Base-by-base conservation (phyloP, 2,888 invertebrate species). In the Molanna angustata region DNA sequence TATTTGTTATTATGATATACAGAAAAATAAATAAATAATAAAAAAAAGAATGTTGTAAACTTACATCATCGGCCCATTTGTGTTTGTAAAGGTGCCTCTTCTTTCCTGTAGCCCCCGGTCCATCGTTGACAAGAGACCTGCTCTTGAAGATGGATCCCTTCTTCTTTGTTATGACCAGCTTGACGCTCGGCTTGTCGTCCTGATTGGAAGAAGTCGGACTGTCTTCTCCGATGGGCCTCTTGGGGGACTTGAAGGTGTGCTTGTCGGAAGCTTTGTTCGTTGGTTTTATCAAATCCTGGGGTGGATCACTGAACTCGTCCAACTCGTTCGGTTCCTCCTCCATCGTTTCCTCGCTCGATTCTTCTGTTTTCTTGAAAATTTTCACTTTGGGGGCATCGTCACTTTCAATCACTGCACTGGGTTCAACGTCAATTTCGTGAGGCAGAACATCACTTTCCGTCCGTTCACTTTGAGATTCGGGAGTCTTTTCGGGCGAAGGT, bases 121-220 rank as follows among this genome's bases (percentile, higher is more conserved):
- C 83, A 60, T 84, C 83, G 60, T 82, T 78, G 13, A 84, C 81
- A 59, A 85, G 70, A 11, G 85, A 85, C 52, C 92, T 83, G 65
- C 90, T 90, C 66, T 93, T 93, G 66, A 93, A 93, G 67, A 93
- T 92, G 63, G 91, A 91, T 41, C 91, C 91, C 66, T 93, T 92
- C 68, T 90, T 92, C 67, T 86, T 87, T 1, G 85, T 85, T 59
- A 87, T 86, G 14, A 86, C 83, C 59, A 87, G 67, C 64, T 87
- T 87, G 16, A 84, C 85, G 66, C 82, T 72, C 41, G 79, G 76
- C 59, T 78, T 76, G 32, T 79, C 78, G 27, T 78, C 77, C 45
- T 68, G 61, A 43, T 70, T 67, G 7, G 61, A 61, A 18, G 49
- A 37, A 52, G 68, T 69, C 14, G 54, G 54, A 57, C 74, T 75